phyloP scores from a whole-genome alignment of 2,797 vertebrate genomes.

The Sciaenops ocellatus region DNA sequence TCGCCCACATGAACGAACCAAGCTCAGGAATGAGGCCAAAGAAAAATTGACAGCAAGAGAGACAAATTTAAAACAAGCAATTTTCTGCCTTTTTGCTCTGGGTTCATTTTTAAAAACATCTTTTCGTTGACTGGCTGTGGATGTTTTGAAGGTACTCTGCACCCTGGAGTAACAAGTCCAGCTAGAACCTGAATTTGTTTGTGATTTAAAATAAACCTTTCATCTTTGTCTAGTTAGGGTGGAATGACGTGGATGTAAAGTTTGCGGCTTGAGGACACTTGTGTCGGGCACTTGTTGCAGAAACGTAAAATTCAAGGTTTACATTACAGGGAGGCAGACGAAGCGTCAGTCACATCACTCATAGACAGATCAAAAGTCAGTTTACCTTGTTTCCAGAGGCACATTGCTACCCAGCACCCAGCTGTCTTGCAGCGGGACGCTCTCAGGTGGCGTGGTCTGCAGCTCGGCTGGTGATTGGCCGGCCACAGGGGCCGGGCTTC shows the following conservation, averaged over 20 bases:
- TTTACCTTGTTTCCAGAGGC: slow-evolving; percentile 96
- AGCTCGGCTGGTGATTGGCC: slow-evolving; percentile 95
- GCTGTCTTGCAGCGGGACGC: slow-evolving; percentile 99
- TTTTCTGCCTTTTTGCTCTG: no score
- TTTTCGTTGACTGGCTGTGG: no score
- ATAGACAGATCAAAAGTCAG: neutral
- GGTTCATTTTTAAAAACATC: no score
- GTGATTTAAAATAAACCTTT: no score
- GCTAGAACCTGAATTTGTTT: no score
- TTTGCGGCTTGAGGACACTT: neutral
- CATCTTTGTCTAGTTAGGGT: no score
- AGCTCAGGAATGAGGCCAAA: no score
- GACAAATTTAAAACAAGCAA: no score
- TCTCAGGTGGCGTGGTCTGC: slow-evolving; percentile 96
- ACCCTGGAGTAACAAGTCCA: no score
- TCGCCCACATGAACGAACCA: no score
- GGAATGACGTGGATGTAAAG: neutral
- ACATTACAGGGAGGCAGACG: neutral
- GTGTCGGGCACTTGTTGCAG: neutral
- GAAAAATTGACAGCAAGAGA: no score
- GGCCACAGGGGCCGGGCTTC: slow-evolving; percentile 94
- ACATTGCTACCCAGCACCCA: slow-evolving; percentile 99
- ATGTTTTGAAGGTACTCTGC: no score
- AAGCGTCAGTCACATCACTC: neutral
- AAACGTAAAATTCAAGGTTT: neutral